phyloP scores from a whole-genome alignment of 2,113 vertebrate genomes.

The Sula dactylatra region DNA sequence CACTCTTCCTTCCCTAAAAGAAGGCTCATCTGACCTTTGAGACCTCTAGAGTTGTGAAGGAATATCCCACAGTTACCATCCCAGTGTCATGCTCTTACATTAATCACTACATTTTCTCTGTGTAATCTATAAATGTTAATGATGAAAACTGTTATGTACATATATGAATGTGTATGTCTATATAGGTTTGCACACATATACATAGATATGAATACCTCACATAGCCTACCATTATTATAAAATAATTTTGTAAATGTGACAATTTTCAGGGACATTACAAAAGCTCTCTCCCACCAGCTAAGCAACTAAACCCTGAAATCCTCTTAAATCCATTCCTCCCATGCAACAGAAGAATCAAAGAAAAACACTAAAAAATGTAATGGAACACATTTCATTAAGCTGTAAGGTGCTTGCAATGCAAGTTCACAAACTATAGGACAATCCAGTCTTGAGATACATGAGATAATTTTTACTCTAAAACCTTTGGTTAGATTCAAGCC shows the following conservation, averaged over 20 bases:
- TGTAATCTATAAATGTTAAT: not conserved
- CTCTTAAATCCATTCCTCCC: not conserved
- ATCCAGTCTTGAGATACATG: not conserved
- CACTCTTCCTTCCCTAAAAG: not conserved
- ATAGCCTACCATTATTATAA: not conserved
- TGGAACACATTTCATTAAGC: not conserved
- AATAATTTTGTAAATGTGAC: not conserved
- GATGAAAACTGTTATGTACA: not conserved
- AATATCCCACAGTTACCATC: not conserved
- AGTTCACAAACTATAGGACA: not conserved
- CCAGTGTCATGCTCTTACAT: rapidly evolving
- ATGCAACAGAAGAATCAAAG: not conserved
- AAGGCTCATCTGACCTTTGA: not conserved
- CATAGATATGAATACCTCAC: not conserved
- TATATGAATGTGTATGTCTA: not conserved
- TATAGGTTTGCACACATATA: not conserved
- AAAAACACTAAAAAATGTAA: not conserved
- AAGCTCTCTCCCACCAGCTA: not conserved
- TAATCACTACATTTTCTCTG: not conserved
- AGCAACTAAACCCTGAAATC: not conserved
- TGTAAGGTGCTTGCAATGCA: not conserved
- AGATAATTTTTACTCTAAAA: not conserved
- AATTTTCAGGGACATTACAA: not conserved
- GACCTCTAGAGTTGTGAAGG: not conserved
- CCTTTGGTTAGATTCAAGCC: not conserved